Evolutionary conservation across 2,797 vertebrate genomes (phyloP), one percentile per base, ranked within the genome.

Genomic region (Xenopus petersii): DNA sequence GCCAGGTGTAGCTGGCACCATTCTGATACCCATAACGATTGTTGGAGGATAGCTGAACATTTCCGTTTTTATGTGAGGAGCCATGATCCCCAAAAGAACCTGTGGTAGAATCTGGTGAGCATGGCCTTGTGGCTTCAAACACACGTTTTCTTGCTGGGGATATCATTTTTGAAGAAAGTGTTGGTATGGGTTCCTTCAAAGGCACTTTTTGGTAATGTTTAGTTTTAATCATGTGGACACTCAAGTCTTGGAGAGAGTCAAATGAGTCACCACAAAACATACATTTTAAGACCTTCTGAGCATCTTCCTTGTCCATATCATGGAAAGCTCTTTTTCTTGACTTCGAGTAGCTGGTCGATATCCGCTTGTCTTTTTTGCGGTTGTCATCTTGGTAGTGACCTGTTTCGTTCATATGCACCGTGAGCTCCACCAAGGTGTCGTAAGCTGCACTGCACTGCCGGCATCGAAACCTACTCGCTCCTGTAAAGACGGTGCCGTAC

Each of bases 151-250:
- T 99, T 42, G 94, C 86, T 59, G 96, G 93, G 80, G 96, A 92
- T 85, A 98, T 89, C 89, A 98, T 87, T 89, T 99, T 98, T 33
- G 94, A 95, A 33, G 95, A 93, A 82, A 99, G 88, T 75, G 96
- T 94, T 73, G 98, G 97, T 78, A 99, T 95, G 0, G 98, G 98
- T 93, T 99, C 97, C 92, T 99, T 99, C 89, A 99, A 98, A 98
- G 98, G 98, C 97, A 99, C 98, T 96, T 99, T 99, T 94, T 99
- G 98, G 94, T 99, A 99, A 95, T 99, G 98, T 89, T 99, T 99
- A 60, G 98, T 99, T 94, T 99, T 99, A 69, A 99, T 99, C 98
- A 99, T 99, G 81, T 99, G 98, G 83, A 99, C 98, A 0, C 98
- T 99, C 87, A 99, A 75, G 79, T 99, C 98, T 89, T 99, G 98